phyloP scores from a whole-genome alignment of 2,113 vertebrate genomes.

The Alectura lathami region DNA sequence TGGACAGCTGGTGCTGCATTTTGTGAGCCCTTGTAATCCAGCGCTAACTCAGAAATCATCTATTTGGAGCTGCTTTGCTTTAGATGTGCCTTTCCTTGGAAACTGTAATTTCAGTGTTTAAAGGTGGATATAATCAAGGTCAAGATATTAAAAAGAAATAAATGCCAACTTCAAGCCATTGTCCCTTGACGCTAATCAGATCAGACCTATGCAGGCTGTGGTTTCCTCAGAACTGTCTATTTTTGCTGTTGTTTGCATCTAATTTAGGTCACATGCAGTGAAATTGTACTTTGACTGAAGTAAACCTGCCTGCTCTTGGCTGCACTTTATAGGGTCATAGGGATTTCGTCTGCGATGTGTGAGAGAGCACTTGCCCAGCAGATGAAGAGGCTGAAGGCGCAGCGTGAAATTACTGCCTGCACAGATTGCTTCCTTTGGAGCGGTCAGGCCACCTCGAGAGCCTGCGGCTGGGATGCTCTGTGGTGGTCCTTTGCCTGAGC shows the following conservation, averaged over 20 bases:
- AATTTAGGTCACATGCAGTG: neutral
- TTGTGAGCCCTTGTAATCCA: neutral
- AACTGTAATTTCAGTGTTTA: neutral
- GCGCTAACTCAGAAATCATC: neutral
- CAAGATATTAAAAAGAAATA: neutral
- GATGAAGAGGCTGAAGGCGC: neutral
- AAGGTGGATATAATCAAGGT: neutral
- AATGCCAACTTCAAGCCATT: rapidly evolving
- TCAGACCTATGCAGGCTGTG: neutral
- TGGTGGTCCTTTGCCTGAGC: neutral
- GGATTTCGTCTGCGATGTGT: rapidly evolving
- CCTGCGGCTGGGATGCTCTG: neutral
- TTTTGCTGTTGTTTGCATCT: neutral
- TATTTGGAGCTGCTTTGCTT: neutral
- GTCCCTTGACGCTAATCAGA: neutral
- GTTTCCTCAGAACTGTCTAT: neutral
- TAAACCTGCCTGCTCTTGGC: neutral
- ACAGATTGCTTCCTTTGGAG: neutral
- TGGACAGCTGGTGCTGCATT: neutral
- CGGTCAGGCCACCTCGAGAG: neutral
- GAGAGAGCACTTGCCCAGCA: neutral
- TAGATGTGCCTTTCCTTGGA: neutral
- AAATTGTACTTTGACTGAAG: neutral
- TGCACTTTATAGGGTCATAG: neutral
- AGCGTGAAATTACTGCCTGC: neutral